A percentile compares a stretch with the other conserved stretches of the same genome.
Evolutionary conservation across 2,797 vertebrate genomes (phyloP).

Genomic region (Eulemur albifrons): DNA sequence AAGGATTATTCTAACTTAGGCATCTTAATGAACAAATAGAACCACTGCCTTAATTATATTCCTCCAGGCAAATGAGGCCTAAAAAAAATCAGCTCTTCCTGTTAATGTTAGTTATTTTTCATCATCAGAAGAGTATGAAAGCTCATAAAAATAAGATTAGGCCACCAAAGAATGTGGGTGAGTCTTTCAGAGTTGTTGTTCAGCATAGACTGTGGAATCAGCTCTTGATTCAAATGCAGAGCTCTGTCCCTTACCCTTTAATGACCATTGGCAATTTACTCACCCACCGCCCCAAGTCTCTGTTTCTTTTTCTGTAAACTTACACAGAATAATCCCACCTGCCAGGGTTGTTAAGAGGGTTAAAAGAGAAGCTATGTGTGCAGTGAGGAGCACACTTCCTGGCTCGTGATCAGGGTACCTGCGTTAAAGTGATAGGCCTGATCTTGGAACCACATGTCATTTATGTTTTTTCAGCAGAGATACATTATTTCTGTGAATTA

Average conservation of each 20-base stretch:
- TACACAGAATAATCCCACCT: background rate
- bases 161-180: background rate
- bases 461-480: background rate
- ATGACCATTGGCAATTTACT: background rate
- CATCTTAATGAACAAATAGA: conserved; percentile 35
- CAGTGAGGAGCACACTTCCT: background rate
- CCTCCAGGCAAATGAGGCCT: conserved; percentile 18
- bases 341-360: background rate
- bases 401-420: background rate
- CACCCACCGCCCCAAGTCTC: background rate
- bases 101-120: background rate
- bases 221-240: background rate
- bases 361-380: background rate
- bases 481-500: background rate
- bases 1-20: conserved; percentile 8
- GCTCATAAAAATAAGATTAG: background rate
- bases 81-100: conserved; percentile 11
- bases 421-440: background rate
- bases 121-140: conserved; percentile 12
- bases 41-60: background rate
- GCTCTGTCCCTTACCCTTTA: background rate
- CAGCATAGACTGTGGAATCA: background rate
- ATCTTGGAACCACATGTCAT: background rate
- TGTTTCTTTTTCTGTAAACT: background rate
- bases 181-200: background rate